These are phyloP conservation scores for Andrena fulva DNA, from an alignment of 2,888 invertebrate genomes.

Conservation along the genomic window DNA sequence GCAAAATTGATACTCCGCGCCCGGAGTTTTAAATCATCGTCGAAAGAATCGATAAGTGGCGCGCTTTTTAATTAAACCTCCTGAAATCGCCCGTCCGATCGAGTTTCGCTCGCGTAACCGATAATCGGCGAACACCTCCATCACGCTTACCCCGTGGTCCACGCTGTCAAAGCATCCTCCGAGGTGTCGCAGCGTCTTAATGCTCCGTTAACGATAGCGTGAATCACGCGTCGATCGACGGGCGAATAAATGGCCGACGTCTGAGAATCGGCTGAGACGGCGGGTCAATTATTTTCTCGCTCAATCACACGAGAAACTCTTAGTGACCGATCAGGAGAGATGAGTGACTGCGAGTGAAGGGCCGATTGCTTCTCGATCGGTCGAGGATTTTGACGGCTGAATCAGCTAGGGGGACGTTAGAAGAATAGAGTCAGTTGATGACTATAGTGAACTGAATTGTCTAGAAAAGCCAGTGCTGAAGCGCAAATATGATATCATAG, in stretches of 20 bases:
- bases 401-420: too few species aligned
- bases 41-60: slow-evolving; percentile 12
- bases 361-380: slow-evolving; percentile 45
- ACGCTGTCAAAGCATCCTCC: slow-evolving; percentile 58
- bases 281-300: slow-evolving; percentile 49
- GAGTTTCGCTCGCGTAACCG: slow-evolving; percentile 1
- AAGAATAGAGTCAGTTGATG: too few species aligned
- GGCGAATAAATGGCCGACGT: slow-evolving; percentile 40
- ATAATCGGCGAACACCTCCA: slow-evolving; percentile 27
- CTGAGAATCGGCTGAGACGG: neutral
- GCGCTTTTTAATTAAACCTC: slow-evolving; percentile 41
- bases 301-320: slow-evolving; percentile 12
- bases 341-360: neutral
- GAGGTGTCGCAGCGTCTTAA: slow-evolving; percentile 64
- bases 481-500: neutral
- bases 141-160: slow-evolving; percentile 22
- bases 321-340: slow-evolving; percentile 20
- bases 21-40: slow-evolving; percentile 25
- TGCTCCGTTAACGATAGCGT: slow-evolving; percentile 66
- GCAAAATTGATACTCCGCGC: slow-evolving; percentile 14
- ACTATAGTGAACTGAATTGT: too few species aligned
- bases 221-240: slow-evolving; percentile 56
- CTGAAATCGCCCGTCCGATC: slow-evolving; percentile 18
- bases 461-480: neutral
- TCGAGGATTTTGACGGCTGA: too few species aligned